Evolutionary conservation across 2,797 vertebrate genomes (phyloP).

Genomic region (Myotis pilosus): DNA sequence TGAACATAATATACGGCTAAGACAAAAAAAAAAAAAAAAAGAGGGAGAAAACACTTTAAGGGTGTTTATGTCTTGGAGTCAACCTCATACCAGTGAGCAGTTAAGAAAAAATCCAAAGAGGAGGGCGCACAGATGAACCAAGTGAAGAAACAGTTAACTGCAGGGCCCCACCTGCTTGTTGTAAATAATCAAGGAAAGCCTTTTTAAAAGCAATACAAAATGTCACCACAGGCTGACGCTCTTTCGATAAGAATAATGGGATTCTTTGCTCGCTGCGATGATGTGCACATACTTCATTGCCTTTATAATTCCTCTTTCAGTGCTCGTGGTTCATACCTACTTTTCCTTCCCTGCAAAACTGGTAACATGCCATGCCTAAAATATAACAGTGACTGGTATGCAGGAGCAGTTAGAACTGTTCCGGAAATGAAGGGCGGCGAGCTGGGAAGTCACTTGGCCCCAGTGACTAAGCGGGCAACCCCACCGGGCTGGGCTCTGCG

Average conservation of each 20-base stretch:
- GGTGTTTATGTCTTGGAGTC: not conserved
- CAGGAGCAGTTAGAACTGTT: not conserved
- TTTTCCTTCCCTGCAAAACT: slow-evolving; percentile 61
- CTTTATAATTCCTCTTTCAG: slow-evolving; percentile 72
- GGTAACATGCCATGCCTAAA: slow-evolving; percentile 28
- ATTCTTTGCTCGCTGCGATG: slow-evolving; percentile 27
- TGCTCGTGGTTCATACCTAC: slow-evolving; percentile 61
- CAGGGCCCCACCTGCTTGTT: slow-evolving; percentile 33
- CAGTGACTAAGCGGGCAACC: not conserved
- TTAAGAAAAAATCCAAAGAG: not conserved
- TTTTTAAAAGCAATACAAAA: slow-evolving; percentile 82
- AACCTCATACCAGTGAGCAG: not conserved
- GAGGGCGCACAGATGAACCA: not conserved
- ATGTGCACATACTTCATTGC: slow-evolving; percentile 73
- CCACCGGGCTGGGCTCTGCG: not conserved
- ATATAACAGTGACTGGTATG: not conserved
- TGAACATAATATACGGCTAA: not conserved
- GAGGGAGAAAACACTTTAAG: not conserved
- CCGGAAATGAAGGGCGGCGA: not conserved
- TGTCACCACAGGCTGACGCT: slow-evolving; percentile 88
- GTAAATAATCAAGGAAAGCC: slow-evolving; percentile 64
- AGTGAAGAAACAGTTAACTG: slow-evolving; percentile 70
- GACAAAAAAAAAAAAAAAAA: not conserved
- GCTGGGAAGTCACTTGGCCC: not conserved
- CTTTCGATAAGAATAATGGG: slow-evolving; percentile 85